A percentile compares a stretch with the other conserved stretches of the same genome.
phyloP scores from a whole-genome alignment of 2,888 invertebrate genomes.

The Pterostichus madidus region DNA sequence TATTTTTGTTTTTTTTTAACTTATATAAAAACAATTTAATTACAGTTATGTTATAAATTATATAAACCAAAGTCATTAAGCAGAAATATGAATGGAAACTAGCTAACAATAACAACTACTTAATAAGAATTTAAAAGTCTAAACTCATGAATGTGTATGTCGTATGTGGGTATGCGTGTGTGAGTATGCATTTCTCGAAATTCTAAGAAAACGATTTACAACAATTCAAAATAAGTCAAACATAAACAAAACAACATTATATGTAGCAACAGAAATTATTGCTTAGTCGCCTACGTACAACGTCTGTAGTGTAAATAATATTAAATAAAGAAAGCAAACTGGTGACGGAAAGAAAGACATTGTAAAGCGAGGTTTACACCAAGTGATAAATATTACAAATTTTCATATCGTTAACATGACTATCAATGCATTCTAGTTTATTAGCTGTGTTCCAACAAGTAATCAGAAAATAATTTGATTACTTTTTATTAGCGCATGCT shows the following conservation, averaged over 20 bases:
- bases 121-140: background rate
- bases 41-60: too few relatives aligned
- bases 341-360: slow-evolving; percentile 1
- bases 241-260: slow-evolving; percentile 48
- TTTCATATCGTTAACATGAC: too few relatives aligned
- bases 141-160: background rate
- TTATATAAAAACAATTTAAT: too few relatives aligned
- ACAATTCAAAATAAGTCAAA: slow-evolving; percentile 44
- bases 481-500: too few relatives aligned
- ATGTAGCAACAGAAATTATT: slow-evolving; percentile 49
- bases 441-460: too few relatives aligned
- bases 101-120: background rate
- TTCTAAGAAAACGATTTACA: slow-evolving; percentile 34
- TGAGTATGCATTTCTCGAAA: slow-evolving; percentile 9
- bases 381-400: background rate
- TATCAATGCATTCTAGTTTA: too few relatives aligned
- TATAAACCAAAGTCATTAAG: too few relatives aligned
- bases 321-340: slow-evolving; percentile 23
- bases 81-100: too few relatives aligned
- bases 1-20: too few relatives aligned
- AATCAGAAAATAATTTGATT: too few relatives aligned
- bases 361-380: slow-evolving; percentile 28
- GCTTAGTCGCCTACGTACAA: slow-evolving; percentile 31
- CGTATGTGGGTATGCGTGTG: background rate
- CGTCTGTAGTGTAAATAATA: slow-evolving; percentile 16